Percentiles rank a stretch among this genome's conserved stretches.
Conservation (phyloP, 1,140 invertebrate genomes). For the Drosophila grimshawi region DNA sequence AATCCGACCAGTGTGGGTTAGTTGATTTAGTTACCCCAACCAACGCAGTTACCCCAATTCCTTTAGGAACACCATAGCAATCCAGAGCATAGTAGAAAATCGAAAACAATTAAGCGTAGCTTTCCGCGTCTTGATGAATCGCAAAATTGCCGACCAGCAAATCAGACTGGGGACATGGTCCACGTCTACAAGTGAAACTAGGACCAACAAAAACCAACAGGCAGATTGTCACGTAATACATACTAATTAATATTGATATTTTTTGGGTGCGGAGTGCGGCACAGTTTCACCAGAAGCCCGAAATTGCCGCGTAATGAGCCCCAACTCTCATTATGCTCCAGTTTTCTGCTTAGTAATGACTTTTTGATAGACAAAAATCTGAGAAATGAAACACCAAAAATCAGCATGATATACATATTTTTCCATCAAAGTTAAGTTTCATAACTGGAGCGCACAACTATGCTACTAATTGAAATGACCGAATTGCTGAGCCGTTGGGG, state of each 20-base stretch:
- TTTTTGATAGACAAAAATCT: slow-evolving; percentile 60
- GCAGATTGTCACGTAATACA: slow-evolving; percentile 78
- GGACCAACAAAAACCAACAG: not conserved
- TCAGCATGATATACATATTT: slow-evolving; percentile 24
- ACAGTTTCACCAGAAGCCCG: not conserved
- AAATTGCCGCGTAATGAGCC: slow-evolving; percentile 40
- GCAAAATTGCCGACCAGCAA: slow-evolving; percentile 44
- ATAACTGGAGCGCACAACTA: slow-evolving; percentile 24
- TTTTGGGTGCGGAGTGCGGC: not conserved
- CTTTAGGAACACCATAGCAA: not conserved
- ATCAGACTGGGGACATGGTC: slow-evolving; percentile 4
- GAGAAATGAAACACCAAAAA: slow-evolving; percentile 12
- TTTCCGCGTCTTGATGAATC: slow-evolving; percentile 53
- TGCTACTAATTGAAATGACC: slow-evolving; percentile 55
- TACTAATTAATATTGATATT: slow-evolving; percentile 83
- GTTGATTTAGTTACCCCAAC: slow-evolving; percentile 57
- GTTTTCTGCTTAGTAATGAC: slow-evolving; percentile 72
- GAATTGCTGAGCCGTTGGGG: slow-evolving; percentile 18
- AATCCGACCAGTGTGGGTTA: slow-evolving; percentile 62
- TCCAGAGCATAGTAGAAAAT: slow-evolving; percentile 42
- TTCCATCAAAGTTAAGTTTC: not conserved
- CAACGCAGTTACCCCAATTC: not conserved
- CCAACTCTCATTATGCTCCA: slow-evolving; percentile 43
- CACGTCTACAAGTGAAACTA: slow-evolving; percentile 17
- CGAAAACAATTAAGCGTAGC: slow-evolving; percentile 77